Evolutionary conservation across 2,888 invertebrate species (phyloP).

Genomic region (Hoplodrina ambigua): DNA sequence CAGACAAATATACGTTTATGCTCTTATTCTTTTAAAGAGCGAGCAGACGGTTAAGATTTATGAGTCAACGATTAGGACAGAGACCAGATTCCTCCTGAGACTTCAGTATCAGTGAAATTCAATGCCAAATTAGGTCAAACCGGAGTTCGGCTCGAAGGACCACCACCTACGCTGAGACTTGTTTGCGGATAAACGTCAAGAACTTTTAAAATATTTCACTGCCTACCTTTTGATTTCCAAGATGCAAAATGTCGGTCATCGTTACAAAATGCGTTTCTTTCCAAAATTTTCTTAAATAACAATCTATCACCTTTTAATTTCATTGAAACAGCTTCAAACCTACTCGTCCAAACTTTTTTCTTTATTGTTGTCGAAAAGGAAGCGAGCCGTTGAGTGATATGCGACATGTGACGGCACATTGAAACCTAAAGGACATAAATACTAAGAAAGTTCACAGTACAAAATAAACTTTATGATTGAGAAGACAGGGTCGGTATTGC

Average conservation of each 20-base stretch:
- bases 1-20: slow-evolving; percentile 41
- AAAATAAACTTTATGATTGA: slow-evolving; percentile 78
- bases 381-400: slow-evolving; percentile 88
- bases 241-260: slow-evolving; percentile 20
- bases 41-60: slow-evolving; percentile 21
- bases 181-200: background rate
- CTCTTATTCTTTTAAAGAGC: slow-evolving; percentile 41
- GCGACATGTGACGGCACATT: slow-evolving; percentile 85
- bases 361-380: slow-evolving; percentile 88
- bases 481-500: slow-evolving; percentile 74
- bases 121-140: slow-evolving; percentile 23
- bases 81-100: slow-evolving; percentile 29
- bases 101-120: background rate
- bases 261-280: slow-evolving; percentile 9
- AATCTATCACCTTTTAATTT: slow-evolving; percentile 74
- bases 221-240: background rate
- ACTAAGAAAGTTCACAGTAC: slow-evolving; percentile 63
- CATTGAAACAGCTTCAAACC: slow-evolving; percentile 70
- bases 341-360: slow-evolving; percentile 73
- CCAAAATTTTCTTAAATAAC: slow-evolving; percentile 29
- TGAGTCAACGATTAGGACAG: slow-evolving; percentile 23
- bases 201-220: slow-evolving; percentile 8
- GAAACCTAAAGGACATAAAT: slow-evolving; percentile 75
- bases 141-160: slow-evolving; percentile 18
- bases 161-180: background rate